Conservation (phyloP, 1,140 invertebrate species). For the Octopus sinensis region DNA sequence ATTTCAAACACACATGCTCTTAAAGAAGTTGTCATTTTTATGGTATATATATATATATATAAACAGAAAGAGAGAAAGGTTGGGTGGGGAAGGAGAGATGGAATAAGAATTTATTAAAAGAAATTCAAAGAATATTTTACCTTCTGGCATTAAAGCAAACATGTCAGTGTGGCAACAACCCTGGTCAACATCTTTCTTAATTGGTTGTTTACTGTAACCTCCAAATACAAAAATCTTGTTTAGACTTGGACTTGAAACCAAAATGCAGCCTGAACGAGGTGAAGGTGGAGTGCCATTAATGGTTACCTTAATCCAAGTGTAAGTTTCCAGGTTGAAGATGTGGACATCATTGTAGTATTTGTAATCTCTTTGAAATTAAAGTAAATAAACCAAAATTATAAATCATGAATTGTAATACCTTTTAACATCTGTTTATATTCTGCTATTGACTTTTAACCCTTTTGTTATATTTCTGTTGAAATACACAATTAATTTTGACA, state of each 20-base stretch:
- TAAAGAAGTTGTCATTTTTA: no score
- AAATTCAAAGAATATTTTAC: constrained; percentile 58
- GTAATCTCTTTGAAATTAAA: constrained; percentile 65
- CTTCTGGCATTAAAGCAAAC: constrained; percentile 71
- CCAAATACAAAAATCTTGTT: constrained; percentile 76
- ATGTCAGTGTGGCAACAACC: constrained; percentile 80
- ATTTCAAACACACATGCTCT: no score
- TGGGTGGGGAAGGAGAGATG: not conserved
- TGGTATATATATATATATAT: no score
- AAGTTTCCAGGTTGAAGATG: constrained; percentile 76
- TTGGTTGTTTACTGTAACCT: constrained; percentile 77
- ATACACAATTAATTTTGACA: no score
- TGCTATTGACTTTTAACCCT: no score
- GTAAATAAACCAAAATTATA: not conserved
- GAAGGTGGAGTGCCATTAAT: constrained; percentile 56
- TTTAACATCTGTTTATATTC: no score
- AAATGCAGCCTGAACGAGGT: constrained; percentile 69
- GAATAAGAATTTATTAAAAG: not conserved
- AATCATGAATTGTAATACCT: no score
- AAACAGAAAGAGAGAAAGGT: not conserved
- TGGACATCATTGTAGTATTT: constrained; percentile 88
- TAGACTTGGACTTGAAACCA: constrained; percentile 63
- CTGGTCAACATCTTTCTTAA: constrained; percentile 78
- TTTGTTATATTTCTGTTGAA: no score
- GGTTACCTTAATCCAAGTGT: constrained; percentile 77